Evolutionary conservation across 1,140 invertebrate genomes (phyloP), one percentile per base, ranked within the genome.

Genomic region (Lutraria rhynchaena): DNA sequence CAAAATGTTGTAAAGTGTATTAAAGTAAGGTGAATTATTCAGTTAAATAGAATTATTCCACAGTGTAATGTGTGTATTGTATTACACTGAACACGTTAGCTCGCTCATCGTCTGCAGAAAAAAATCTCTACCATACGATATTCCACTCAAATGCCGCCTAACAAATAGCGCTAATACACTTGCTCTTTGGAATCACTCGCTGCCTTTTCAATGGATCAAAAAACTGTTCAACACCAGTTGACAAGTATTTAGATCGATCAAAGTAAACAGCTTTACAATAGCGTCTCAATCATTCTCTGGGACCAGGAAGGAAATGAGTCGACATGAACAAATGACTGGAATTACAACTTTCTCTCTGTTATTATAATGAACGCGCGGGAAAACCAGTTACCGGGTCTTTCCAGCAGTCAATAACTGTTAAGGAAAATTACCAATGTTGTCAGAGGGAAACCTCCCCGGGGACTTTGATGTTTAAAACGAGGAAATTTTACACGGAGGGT

Each of bases 301-400:
- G 13, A 51, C 31, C 41, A 77, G 75, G 76, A 80, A 80, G 76
- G 63, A 80, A 69, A 49, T 69, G 65, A 31, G 61, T 69, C 57
- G 76, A 80, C 76, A 70, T 80, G 65, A 80, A 80, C 65, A 80
- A 80, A 80, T 80, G 76, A 70, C 76, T 35, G 76, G 65, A 70
- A 80, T 80, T 80, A 80, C 65, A 80, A 41, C 61, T 80, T 70
- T 53, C 63, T 31, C 27, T 31, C 46, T 44, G 35, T 53, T 46
- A 22, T 57, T 35, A 37, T 80, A 80, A 69, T 70, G 76, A 80
- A 80, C 51, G 46, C 22, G 49, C 29, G 35, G 76, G 37, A 69
- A 80, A 69, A 46, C 65, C 65, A 80, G 63, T 80, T 70, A 58
- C 53, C 31, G 33, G 46, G 76, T 46, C 63, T 58, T 70, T 60